These are phyloP conservation scores for Syndactyla subalaris DNA, from an alignment of 2,797 vertebrate species.

Conservation along the genomic window DNA sequence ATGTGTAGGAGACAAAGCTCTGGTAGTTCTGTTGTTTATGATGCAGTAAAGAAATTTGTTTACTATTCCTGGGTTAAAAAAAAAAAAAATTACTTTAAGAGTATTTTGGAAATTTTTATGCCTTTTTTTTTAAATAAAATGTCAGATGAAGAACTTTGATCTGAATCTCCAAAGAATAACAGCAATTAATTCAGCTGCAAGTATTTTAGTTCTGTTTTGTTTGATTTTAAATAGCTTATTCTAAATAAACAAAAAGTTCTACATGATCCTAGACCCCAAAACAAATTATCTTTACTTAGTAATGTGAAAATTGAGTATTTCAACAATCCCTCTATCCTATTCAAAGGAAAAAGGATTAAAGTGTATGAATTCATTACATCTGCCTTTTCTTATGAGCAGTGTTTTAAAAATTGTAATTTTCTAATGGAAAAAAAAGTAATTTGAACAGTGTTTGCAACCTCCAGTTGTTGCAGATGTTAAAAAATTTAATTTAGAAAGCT, in stretches of 20 bases:
- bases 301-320: not conserved
- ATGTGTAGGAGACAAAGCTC: not conserved
- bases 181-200: not conserved
- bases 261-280: not conserved
- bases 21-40: not conserved
- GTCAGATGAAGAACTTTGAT: not conserved
- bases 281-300: not conserved
- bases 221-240: not conserved
- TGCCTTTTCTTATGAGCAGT: not conserved
- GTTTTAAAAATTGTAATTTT: not conserved
- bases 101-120: not conserved
- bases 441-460: not conserved
- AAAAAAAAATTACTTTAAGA: not conserved
- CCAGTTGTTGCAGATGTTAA: not conserved
- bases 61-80: not conserved
- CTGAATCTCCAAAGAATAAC: not conserved
- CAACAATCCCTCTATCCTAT: not conserved
- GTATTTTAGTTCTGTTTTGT: not conserved
- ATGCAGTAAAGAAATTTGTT: not conserved
- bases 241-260: not conserved
- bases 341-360: not conserved
- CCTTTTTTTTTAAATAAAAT: not conserved
- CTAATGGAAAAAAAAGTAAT: not conserved
- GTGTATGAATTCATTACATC: not conserved
- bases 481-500: not conserved